A percentile compares a stretch with the other conserved stretches of the same genome.
These are phyloP conservation scores for Cochlearius cochlearius DNA, from an alignment of 2,113 vertebrate species.

Conservation along the genomic window DNA sequence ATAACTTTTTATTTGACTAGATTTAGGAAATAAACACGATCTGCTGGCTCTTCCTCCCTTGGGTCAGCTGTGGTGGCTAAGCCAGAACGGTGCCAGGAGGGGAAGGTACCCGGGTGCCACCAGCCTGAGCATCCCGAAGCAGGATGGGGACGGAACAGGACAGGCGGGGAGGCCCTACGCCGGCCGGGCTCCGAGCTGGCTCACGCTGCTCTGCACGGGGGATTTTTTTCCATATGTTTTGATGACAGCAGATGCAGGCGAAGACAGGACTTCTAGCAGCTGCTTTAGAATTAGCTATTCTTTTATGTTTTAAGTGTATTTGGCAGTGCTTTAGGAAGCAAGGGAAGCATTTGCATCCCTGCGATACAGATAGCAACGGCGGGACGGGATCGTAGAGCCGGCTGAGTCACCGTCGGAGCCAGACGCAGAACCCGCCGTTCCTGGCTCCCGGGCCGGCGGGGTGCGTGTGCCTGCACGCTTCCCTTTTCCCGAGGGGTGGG, in stretches of 20 bases:
- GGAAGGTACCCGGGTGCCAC: not conserved
- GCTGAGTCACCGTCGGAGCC: not conserved
- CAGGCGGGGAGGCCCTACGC: accelerated
- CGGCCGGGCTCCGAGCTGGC: accelerated
- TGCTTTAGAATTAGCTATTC: not conserved
- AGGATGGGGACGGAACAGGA: not conserved
- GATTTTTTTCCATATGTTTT: not conserved
- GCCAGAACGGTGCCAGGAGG: not conserved
- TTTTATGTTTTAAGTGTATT: not conserved
- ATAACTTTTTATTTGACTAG: not conserved
- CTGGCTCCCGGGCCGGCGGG: not conserved
- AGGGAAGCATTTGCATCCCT: not conserved
- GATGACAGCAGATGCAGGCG: not conserved
- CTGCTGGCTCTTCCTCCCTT: not conserved
- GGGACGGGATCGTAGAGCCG: accelerated
- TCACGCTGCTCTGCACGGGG: not conserved
- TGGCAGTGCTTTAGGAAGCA: not conserved
- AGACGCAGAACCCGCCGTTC: accelerated
- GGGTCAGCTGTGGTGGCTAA: not conserved
- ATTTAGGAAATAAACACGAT: not conserved
- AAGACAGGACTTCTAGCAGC: not conserved
- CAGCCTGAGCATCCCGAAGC: not conserved
- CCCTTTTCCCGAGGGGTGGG: not conserved
- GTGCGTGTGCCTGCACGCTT: not conserved
- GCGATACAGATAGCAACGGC: not conserved